Conservation (phyloP, 2,888 invertebrate species). For the Ischnura elegans region DNA sequence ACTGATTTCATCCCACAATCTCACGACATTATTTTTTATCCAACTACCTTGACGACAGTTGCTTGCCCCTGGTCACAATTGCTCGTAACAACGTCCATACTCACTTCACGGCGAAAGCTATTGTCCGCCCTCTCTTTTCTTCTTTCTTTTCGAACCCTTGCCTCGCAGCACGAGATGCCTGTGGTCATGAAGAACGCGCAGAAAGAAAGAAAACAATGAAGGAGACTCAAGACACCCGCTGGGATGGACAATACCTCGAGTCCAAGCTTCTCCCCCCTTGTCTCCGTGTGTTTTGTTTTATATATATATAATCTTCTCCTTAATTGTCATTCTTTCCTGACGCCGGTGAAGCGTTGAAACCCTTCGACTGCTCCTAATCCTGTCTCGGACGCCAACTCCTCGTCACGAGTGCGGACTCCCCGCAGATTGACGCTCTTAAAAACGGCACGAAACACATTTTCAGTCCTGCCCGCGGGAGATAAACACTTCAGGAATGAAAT, state of each 20-base stretch:
- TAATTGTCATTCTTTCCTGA: not conserved
- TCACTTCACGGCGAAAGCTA: not conserved
- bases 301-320: not conserved
- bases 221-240: too few relatives aligned
- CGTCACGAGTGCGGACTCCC: not conserved
- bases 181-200: not conserved
- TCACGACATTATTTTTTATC: too few relatives aligned
- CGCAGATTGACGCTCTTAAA: not conserved
- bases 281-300: not conserved
- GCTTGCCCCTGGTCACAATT: not conserved
- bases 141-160: not conserved
- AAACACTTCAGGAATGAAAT: not conserved
- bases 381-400: not conserved
- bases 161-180: not conserved
- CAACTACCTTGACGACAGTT: too few relatives aligned
- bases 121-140: not conserved
- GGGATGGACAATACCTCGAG: not conserved
- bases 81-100: not conserved
- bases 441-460: not conserved
- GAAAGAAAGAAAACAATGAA: not conserved
- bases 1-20: too few relatives aligned
- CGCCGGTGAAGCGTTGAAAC: not conserved
- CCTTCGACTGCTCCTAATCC: constrained; percentile 26
- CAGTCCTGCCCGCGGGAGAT: not conserved
- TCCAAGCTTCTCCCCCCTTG: not conserved